Base-by-base conservation (phyloP, 2,888 invertebrate genomes). In the Mythimna lalbum region DNA sequence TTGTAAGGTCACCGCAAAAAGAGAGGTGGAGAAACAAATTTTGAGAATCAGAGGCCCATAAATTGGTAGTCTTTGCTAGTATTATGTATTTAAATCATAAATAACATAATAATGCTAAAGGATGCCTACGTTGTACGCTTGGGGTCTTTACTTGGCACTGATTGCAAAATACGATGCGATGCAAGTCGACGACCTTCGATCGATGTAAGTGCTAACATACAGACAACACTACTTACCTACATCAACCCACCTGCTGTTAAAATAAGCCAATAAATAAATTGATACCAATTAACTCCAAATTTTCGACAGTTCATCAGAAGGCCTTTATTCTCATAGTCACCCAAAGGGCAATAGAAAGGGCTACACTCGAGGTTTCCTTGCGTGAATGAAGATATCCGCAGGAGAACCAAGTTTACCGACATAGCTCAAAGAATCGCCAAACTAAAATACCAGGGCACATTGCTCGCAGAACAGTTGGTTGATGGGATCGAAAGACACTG, bases 81-180 rank as follows among this genome's bases (percentile, higher is more conserved):
- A 17, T 9, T 31, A 17, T 31, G 36, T 31, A 36, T 70, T 53
- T 53, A 53, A 49, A 31, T 31, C n/a, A 57, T 66, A 73, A 66
- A 73, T 59, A 73, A 73, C 47, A 19, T 39, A 33, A 61, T 43
- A 50, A 52, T 39, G 23, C 53, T 68, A 39, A 78, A 36, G 63
- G 52, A 78, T 73, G 52, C 52, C 43, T n/a, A 47, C 23, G n/a
- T 23, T 31, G 50, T 70, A 63, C 21, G 47, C 14, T n/a, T 52
- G 62, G 47, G 19, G 65, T 69, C 56, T 69, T 67, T 55, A 55
- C 63, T 73, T 77, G 77, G 73, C 77, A 69, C 61, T 23, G 63
- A 73, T 80, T 80, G 69, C 59, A 52, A 77, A 63, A 69, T 73
- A 57, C 66, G 67, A 69, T 50, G 73, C 39, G 66, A 63, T 53